Percentiles rank a stretch among this genome's conserved stretches.
Conservation (phyloP, 2,888 invertebrate genomes). For the Idaea dimidiata region DNA sequence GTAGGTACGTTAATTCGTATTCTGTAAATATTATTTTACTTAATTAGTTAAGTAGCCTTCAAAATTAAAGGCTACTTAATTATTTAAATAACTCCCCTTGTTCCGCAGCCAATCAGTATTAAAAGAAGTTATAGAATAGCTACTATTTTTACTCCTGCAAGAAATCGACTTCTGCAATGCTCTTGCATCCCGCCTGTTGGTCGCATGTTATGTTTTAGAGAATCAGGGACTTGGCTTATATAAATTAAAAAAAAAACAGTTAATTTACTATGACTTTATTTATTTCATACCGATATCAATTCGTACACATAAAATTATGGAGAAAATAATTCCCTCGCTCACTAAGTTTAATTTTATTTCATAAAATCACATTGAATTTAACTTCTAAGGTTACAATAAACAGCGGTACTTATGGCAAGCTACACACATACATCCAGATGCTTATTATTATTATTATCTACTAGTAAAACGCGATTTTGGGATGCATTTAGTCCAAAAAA, state of each 20-base stretch:
- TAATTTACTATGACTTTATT: conserved; percentile 70
- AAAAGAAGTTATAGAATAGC: too few species aligned
- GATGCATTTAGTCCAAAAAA: background rate
- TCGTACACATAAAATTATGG: conserved; percentile 63
- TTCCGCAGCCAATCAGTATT: too few species aligned
- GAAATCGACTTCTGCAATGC: too few species aligned
- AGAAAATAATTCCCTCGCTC: conserved; percentile 61
- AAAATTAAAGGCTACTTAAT: too few species aligned
- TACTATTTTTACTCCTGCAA: too few species aligned
- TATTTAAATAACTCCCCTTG: too few species aligned
- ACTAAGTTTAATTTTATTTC: conserved; percentile 52
- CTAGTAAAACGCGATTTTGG: conserved; percentile 2
- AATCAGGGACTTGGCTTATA: too few species aligned
- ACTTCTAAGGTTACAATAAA: conserved; percentile 17
- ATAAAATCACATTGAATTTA: conserved; percentile 72
- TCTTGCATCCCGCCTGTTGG: too few species aligned
- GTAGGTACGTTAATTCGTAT: too few species aligned
- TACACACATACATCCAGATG: conserved; percentile 47
- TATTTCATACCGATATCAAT: conserved; percentile 63
- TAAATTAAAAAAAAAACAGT: conserved; percentile 52
- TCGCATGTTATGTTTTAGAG: too few species aligned
- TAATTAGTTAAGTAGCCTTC: too few species aligned
- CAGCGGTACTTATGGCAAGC: conserved; percentile 61
- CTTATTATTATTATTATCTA: conserved; percentile 15
- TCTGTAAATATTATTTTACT: too few species aligned